phyloP scores from a whole-genome alignment of 1,140 invertebrate genomes.

The Drosophila mayri region DNA sequence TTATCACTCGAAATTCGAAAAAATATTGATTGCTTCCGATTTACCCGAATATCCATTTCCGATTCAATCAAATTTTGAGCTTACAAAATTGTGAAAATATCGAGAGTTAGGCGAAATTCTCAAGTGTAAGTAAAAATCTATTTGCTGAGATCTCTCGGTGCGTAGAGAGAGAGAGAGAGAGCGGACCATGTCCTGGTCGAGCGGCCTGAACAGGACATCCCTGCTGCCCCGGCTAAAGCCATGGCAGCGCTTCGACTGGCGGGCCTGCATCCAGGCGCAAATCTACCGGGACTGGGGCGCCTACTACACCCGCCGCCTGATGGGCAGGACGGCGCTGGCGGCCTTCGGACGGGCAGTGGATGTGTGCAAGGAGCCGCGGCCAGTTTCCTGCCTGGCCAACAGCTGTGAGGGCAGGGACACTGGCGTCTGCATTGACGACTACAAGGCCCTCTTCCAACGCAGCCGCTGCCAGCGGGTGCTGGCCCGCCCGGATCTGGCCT shows the following conservation, averaged over 20 bases:
- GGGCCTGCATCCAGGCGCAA: slow-evolving; percentile 18
- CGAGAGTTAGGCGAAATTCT: slow-evolving; percentile 1
- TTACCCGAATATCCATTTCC: background rate
- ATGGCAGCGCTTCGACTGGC: slow-evolving; percentile 65
- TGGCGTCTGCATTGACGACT: background rate
- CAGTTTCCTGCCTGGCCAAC: background rate
- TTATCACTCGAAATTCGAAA: slow-evolving; percentile 2
- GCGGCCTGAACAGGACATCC: background rate
- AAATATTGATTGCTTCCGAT: too few relatives aligned
- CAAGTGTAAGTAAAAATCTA: background rate
- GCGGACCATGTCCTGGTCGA: slow-evolving; percentile 14
- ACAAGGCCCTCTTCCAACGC: slow-evolving; percentile 4
- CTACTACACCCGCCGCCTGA: slow-evolving; percentile 30
- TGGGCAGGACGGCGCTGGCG: slow-evolving; percentile 24
- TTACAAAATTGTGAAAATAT: background rate
- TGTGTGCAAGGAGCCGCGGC: background rate
- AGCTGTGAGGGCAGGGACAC: background rate
- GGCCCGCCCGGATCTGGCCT: slow-evolving; percentile 32
- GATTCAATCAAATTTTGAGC: background rate
- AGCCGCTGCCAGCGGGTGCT: slow-evolving; percentile 17
- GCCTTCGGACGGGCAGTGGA: slow-evolving; percentile 9
- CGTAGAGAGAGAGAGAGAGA: background rate
- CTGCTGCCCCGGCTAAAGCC: slow-evolving; percentile 33
- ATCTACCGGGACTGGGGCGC: slow-evolving; percentile 54
- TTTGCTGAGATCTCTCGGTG: too few relatives aligned